These are phyloP conservation scores for Heliconius hermathena DNA, from an alignment of 1,140 invertebrate genomes.

Conservation along the genomic window DNA sequence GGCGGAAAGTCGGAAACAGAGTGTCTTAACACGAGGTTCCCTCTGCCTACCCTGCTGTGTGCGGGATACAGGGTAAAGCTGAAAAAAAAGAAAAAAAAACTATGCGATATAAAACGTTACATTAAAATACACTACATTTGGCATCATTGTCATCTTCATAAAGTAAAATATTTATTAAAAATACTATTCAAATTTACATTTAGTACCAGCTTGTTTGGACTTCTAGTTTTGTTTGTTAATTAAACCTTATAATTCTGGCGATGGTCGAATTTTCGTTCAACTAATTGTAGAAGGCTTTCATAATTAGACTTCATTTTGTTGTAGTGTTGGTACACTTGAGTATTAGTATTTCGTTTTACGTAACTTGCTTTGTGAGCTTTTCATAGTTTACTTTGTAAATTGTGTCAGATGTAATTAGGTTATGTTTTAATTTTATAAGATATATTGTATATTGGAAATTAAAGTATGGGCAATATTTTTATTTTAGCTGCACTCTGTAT, in stretches of 20 bases:
- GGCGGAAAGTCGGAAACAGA: no score
- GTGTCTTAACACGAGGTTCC: no score
- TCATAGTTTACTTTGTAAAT: not conserved
- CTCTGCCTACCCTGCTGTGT: no score
- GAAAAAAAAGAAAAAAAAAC: no score
- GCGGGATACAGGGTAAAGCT: no score
- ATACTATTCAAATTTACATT: not conserved
- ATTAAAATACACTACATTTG: no score
- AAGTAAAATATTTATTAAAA: not conserved
- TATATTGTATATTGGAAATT: not conserved
- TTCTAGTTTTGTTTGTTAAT: not conserved
- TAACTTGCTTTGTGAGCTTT: not conserved
- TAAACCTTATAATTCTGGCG: constrained; percentile 5
- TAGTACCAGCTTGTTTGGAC: not conserved
- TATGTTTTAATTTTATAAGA: not conserved
- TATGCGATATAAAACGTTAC: no score
- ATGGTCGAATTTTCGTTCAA: not conserved
- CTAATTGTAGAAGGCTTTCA: not conserved
- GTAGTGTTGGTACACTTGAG: constrained; percentile 1
- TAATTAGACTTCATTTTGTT: constrained; percentile 1
- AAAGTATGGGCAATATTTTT: not conserved
- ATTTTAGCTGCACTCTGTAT: no score
- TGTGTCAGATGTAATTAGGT: not conserved
- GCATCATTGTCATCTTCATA: no score
- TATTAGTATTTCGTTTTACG: not conserved